A percentile compares a stretch with the other conserved stretches of the same genome.
Conservation (phyloP, 2,797 vertebrate genomes). For the Silurus aristotelis region DNA sequence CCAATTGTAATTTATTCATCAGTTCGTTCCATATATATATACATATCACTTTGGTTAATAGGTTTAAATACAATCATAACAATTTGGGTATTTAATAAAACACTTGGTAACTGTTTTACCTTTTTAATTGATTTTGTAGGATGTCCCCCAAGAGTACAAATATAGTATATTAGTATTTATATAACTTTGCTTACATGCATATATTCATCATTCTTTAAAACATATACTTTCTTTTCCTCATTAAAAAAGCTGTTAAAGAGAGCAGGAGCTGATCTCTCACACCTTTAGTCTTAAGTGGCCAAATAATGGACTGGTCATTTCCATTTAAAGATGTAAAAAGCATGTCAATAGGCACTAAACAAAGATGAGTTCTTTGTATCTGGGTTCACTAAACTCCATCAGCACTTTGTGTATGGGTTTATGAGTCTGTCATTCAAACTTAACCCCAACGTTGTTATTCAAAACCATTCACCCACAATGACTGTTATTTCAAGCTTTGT, state of each 20-base stretch:
- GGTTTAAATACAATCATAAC: background rate
- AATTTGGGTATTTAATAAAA: background rate
- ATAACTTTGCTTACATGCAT: no score
- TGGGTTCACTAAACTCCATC: background rate
- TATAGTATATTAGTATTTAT: no score
- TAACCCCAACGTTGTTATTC: background rate
- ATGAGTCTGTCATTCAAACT: constrained; percentile 21
- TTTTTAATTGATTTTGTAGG: background rate
- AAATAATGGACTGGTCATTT: background rate
- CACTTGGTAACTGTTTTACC: background rate
- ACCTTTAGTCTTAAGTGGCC: background rate
- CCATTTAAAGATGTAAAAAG: background rate
- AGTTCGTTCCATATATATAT: no score
- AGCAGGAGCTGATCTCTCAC: background rate
- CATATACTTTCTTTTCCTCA: background rate
- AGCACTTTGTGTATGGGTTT: background rate
- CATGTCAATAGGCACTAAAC: background rate
- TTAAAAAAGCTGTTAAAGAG: background rate
- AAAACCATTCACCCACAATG: background rate
- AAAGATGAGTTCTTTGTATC: background rate
- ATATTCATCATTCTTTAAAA: no score
- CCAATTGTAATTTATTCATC: background rate
- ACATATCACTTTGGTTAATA: background rate
- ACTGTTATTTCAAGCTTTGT: background rate
- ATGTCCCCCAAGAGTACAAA: background rate